These are phyloP conservation scores for Salvelinus sp. DNA, from an alignment of 2,113 vertebrate genomes.

Conservation along the genomic window DNA sequence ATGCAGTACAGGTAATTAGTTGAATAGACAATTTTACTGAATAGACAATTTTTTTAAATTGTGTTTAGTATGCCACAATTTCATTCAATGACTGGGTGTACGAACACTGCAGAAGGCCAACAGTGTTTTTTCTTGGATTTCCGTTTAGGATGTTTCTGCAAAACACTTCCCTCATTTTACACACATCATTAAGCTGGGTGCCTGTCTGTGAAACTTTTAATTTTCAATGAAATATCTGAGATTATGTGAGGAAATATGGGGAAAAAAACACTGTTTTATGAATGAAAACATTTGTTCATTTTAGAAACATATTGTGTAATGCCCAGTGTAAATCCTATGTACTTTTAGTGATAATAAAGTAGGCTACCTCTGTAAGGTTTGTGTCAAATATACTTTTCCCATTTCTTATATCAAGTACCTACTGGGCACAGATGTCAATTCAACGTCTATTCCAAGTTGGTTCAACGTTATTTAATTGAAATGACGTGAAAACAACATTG, in stretches of 20 bases:
- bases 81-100: not conserved
- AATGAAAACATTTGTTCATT: not conserved
- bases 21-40: not conserved
- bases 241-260: not conserved
- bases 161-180: conserved; percentile 8
- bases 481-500: no score
- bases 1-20: not conserved
- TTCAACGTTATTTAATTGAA: no score
- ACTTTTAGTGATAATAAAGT: no score
- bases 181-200: conserved; percentile 13
- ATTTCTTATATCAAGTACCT: no score
- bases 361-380: no score
- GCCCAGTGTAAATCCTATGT: not conserved
- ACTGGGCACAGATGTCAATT: no score
- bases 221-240: conserved; percentile 1
- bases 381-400: no score
- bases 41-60: not conserved
- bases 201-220: conserved; percentile 1
- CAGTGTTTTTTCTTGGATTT: conserved; percentile 4
- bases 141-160: conserved; percentile 19
- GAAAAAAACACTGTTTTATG: not conserved
- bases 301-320: not conserved
- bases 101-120: not conserved
- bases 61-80: not conserved
- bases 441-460: no score